Conservation (phyloP, 2,797 vertebrate genomes). For the Ambastaia sidthimunki region DNA sequence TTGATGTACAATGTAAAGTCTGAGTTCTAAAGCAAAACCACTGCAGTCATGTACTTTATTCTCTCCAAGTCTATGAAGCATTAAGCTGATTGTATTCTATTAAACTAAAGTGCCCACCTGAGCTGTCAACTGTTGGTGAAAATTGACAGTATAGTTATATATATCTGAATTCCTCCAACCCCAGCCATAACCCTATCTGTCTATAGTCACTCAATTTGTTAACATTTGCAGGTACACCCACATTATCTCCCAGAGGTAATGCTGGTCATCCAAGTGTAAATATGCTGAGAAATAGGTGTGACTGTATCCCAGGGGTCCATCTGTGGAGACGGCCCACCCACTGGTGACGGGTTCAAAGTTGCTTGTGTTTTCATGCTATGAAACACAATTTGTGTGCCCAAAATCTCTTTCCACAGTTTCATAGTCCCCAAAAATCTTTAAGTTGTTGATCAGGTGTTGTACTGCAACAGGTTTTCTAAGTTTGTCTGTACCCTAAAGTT, state of each 20-base stretch:
- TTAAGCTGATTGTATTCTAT: too few relatives aligned
- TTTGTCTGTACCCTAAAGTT: slow-evolving; percentile 2
- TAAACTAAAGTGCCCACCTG: background rate
- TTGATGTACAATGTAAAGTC: background rate
- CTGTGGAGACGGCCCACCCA: slow-evolving; percentile 1
- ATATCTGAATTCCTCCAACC: slow-evolving; percentile 5
- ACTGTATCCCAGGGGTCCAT: slow-evolving; percentile 51
- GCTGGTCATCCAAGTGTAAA: slow-evolving; percentile 71
- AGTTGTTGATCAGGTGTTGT: background rate
- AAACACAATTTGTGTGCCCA: background rate
- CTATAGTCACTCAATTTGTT: slow-evolving; percentile 46
- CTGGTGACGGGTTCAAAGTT: background rate
- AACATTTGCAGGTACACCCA: slow-evolving; percentile 59
- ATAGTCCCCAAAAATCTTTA: background rate
- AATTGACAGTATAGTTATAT: background rate
- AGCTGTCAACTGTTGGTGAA: slow-evolving; percentile 12
- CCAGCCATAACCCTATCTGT: background rate
- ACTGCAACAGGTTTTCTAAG: slow-evolving; percentile 36
- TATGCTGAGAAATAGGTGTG: slow-evolving; percentile 72
- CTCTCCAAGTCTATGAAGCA: too few relatives aligned
- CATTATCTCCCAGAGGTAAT: slow-evolving; percentile 54
- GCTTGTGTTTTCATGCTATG: background rate
- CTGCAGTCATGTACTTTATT: background rate
- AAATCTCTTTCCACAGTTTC: background rate
- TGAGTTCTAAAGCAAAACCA: background rate